Percentiles rank a stretch among this genome's conserved stretches.
Conservation (phyloP, 2,113 vertebrate species). For the Cettia cetti region DNA sequence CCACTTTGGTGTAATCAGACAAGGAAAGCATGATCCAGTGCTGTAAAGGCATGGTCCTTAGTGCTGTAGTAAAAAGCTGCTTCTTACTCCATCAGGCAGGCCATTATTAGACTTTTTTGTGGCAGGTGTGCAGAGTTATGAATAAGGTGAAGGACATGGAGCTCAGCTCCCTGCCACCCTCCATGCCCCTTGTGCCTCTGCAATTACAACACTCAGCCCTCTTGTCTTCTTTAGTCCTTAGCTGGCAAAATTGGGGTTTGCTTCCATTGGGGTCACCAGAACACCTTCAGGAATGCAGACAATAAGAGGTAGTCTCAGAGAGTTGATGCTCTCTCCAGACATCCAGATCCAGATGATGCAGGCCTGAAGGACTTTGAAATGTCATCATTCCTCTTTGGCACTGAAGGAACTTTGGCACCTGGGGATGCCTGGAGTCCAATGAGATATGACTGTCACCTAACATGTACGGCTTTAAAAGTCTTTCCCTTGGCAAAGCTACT, state of each 20-base stretch:
- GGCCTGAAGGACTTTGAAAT: background rate
- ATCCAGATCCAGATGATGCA: background rate
- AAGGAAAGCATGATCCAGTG: background rate
- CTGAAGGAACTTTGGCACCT: background rate
- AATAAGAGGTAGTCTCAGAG: background rate
- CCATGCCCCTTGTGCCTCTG: background rate
- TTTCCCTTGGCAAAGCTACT: background rate
- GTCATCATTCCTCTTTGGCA: background rate
- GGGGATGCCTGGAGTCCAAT: background rate
- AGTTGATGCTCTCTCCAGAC: accelerated
- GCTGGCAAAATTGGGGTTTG: background rate
- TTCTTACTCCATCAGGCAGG: background rate
- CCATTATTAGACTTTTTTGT: background rate
- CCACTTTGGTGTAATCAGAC: background rate
- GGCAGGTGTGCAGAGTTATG: background rate
- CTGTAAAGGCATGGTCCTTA: background rate
- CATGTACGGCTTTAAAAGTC: background rate
- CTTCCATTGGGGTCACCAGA: background rate
- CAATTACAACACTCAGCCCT: background rate
- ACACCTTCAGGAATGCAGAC: background rate
- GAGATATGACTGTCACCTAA: background rate
- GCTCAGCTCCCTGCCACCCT: background rate
- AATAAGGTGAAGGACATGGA: background rate
- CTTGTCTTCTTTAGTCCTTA: background rate
- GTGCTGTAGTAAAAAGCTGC: background rate